Evolutionary conservation across 2,888 invertebrate genomes (phyloP).

Genomic region (Itoplectis maculator): DNA sequence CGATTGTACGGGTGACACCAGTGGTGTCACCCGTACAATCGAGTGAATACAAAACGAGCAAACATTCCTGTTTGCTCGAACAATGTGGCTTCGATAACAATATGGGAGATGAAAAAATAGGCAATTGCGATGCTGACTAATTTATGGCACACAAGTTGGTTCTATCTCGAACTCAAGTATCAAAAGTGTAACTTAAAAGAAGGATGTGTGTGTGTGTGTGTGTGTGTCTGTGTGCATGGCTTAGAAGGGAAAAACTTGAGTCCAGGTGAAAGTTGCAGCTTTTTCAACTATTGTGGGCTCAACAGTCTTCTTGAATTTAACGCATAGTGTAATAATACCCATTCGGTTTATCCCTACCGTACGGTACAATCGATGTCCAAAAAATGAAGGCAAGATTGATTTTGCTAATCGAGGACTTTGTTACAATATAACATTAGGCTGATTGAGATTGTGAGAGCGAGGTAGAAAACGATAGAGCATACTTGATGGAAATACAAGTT

Average conservation of each 20-base stretch:
- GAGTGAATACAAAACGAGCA: slow-evolving; percentile 12
- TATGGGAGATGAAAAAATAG: slow-evolving; percentile 25
- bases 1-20: too few relatives aligned
- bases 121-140: slow-evolving; percentile 39
- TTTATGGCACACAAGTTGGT: slow-evolving; percentile 66
- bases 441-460: slow-evolving; percentile 40
- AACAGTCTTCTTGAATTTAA: slow-evolving; percentile 69
- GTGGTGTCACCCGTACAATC: slow-evolving; percentile 31
- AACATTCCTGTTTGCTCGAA: slow-evolving; percentile 27
- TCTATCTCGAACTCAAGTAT: slow-evolving; percentile 46
- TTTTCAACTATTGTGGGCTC: slow-evolving; percentile 17
- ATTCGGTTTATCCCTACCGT: slow-evolving; percentile 44
- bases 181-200: slow-evolving; percentile 16
- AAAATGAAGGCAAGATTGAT: slow-evolving; percentile 64
- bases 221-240: slow-evolving; percentile 18
- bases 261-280: slow-evolving; percentile 9
- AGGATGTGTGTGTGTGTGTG: background rate
- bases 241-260: slow-evolving; percentile 11
- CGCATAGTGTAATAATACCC: slow-evolving; percentile 66
- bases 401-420: slow-evolving; percentile 36
- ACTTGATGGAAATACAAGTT: slow-evolving; percentile 61
- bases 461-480: slow-evolving; percentile 47
- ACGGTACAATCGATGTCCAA: slow-evolving; percentile 64
- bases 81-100: slow-evolving; percentile 26
- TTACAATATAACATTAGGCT: slow-evolving; percentile 48